Percentiles rank a stretch among this genome's conserved stretches.
Evolutionary conservation across 1,140 invertebrate species (phyloP).

Genomic region (Drosophila nebulosa): DNA sequence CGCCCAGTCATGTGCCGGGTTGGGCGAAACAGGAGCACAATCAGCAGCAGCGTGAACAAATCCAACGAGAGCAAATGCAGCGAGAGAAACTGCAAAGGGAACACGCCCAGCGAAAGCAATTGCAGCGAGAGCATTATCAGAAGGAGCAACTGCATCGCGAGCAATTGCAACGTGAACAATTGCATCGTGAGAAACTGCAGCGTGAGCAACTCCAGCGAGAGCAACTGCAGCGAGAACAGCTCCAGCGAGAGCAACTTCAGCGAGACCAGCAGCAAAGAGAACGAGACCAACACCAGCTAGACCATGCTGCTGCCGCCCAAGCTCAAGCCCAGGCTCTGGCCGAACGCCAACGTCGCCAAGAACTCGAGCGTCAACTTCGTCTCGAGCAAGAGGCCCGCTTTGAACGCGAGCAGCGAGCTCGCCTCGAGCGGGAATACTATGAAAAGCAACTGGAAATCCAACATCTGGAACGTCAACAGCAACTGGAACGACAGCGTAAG

Average conservation of each 20-base stretch:
- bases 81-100: slow-evolving; percentile 31
- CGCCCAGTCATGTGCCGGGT: slow-evolving; percentile 49
- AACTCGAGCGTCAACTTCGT: slow-evolving; percentile 56
- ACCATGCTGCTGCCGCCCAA: slow-evolving; percentile 63
- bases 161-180: slow-evolving; percentile 21
- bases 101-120: slow-evolving; percentile 17
- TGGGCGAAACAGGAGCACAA: slow-evolving; percentile 82
- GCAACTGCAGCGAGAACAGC: slow-evolving; percentile 11
- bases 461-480: slow-evolving; percentile 53
- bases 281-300: slow-evolving; percentile 52
- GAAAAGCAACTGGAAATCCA: slow-evolving; percentile 61
- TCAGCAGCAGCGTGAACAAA: slow-evolving; percentile 26
- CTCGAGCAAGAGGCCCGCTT: slow-evolving; percentile 59
- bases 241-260: slow-evolving; percentile 24
- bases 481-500: slow-evolving; percentile 35
- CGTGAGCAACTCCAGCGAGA: slow-evolving; percentile 17
- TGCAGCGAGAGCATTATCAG: slow-evolving; percentile 27
- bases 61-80: slow-evolving; percentile 29
- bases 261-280: slow-evolving; percentile 25
- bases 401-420: slow-evolving; percentile 60
- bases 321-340: slow-evolving; percentile 32
- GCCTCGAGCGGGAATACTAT: slow-evolving; percentile 59
- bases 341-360: slow-evolving; percentile 61
- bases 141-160: slow-evolving; percentile 27
- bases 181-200: slow-evolving; percentile 20